Evolutionary conservation across 1,140 invertebrate genomes (phyloP), one percentile per base, ranked within the genome.

Genomic region (Drosophila serrata): DNA sequence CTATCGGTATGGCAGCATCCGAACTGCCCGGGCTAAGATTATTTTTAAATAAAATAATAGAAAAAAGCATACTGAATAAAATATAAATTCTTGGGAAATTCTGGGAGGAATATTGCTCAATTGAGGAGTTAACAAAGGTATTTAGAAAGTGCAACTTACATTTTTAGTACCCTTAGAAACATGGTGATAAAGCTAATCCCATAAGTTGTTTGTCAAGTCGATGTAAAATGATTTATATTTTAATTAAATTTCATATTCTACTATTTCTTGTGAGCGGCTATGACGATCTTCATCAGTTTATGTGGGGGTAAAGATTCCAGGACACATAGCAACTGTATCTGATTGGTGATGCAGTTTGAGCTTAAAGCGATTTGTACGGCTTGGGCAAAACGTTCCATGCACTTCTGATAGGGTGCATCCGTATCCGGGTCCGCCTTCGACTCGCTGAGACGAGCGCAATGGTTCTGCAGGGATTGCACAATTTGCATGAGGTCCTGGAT

Each of bases 271-370:
- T 92, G 75, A 1, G 93, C 93, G 60, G 93, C 93, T 24, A 95
- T 94, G 27, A 95, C 94, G 73, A 95, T 95, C 57, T 92, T 92
- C 67, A 95, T 93, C 17, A 95, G 91, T 62, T 94, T 92, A 90
- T 95, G 95, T 33, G 93, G 93, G 0, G 95, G 95, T 65, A 95
- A 88, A 0, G 93, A 93, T 63, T 94, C 93, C 15, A 95, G 70
- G 12, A 93, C 86, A 35, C 93, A 93, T 0, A 95, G 92, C 12
- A 95, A 84, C 61, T 94, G 95, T 48, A 94, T 94, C 13, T 95
- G 95, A 91, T 97, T 97, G 39, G 96, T 96, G 88, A 96, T 95
- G 92, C 95, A 96, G 63, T 96, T 96, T 12, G 95, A 95, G 46
- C 95, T 94, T 45, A 97, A 92, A 0, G 95, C 95, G 13, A 97